Evolutionary conservation across 2,888 invertebrate genomes (phyloP).

Genomic region (Hemithea aestivaria): DNA sequence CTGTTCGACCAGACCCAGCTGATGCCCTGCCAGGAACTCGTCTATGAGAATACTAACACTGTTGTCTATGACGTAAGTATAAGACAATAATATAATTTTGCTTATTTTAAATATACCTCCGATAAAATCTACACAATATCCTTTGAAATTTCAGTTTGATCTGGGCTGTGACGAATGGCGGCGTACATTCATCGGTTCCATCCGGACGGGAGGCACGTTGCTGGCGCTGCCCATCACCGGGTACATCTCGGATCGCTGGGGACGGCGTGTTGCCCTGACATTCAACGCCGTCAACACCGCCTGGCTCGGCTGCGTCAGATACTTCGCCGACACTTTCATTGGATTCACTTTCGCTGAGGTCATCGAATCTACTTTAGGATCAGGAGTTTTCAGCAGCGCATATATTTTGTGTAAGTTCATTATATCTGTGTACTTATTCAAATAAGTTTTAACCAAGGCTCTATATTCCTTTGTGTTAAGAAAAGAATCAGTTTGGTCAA

Average conservation of each 20-base stretch:
- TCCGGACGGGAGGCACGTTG: conserved; percentile 84
- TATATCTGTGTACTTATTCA: too few species aligned
- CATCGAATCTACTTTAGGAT: too few species aligned
- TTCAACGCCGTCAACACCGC: conserved; percentile 81
- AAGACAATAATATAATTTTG: background rate
- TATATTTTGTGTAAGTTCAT: too few species aligned
- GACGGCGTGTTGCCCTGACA: conserved; percentile 80
- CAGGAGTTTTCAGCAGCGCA: too few species aligned
- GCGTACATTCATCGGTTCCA: conserved; percentile 84
- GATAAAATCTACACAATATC: too few species aligned
- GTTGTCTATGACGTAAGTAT: conserved; percentile 62
- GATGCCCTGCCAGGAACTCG: conserved; percentile 43
- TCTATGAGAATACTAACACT: conserved; percentile 54
- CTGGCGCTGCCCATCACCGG: conserved; percentile 84
- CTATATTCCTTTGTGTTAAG: too few species aligned
- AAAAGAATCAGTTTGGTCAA: too few species aligned
- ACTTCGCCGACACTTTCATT: conserved; percentile 83
- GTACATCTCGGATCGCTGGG: conserved; percentile 86
- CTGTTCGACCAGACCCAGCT: conserved; percentile 41
- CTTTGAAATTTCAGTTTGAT: conserved; percentile 65
- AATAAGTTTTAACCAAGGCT: too few species aligned
- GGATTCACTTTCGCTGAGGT: too few species aligned
- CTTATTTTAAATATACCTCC: background rate
- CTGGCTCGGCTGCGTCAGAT: conserved; percentile 82
- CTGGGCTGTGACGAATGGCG: conserved; percentile 84